Percentiles rank a stretch among this genome's conserved stretches.
Conservation (phyloP, 2,888 invertebrate species). For the Parapristionchus giblindavisi region DNA sequence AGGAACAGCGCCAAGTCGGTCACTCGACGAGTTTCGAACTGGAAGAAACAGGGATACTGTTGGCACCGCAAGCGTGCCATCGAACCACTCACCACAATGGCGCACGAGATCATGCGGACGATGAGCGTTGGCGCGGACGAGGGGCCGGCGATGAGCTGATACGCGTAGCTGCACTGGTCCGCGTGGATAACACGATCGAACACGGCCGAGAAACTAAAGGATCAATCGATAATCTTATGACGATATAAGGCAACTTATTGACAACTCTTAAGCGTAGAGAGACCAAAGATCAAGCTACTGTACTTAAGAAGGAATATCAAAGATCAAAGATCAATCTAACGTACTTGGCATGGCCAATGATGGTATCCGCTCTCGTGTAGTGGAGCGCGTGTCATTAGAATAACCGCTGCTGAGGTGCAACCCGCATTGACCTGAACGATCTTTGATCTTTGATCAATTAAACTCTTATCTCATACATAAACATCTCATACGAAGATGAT, state of each 20-base stretch:
- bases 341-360: conserved; percentile 10
- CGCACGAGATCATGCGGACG: conserved; percentile 53
- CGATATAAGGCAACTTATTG: no score
- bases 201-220: conserved; percentile 57
- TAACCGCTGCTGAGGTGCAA: conserved; percentile 35
- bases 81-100: conserved; percentile 50
- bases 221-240: not conserved
- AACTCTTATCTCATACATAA: not conserved
- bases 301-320: not conserved
- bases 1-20: conserved; percentile 7
- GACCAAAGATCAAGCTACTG: not conserved
- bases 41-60: no score
- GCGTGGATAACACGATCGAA: conserved; percentile 63
- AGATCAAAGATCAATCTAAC: not conserved
- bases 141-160: conserved; percentile 61
- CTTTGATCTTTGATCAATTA: not conserved
- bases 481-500: not conserved
- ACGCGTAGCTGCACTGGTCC: conserved; percentile 62
- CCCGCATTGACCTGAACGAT: conserved; percentile 44
- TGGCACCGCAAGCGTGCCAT: no score
- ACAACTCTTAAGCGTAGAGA: no score
- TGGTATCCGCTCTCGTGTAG: conserved; percentile 39
- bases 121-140: conserved; percentile 62
- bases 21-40: conserved; percentile 12
- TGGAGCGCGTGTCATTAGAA: conserved; percentile 42